A percentile compares a stretch with the other conserved stretches of the same genome.
Evolutionary conservation across 2,888 invertebrate species (phyloP).

Genomic region (Eupithecia exiguata): DNA sequence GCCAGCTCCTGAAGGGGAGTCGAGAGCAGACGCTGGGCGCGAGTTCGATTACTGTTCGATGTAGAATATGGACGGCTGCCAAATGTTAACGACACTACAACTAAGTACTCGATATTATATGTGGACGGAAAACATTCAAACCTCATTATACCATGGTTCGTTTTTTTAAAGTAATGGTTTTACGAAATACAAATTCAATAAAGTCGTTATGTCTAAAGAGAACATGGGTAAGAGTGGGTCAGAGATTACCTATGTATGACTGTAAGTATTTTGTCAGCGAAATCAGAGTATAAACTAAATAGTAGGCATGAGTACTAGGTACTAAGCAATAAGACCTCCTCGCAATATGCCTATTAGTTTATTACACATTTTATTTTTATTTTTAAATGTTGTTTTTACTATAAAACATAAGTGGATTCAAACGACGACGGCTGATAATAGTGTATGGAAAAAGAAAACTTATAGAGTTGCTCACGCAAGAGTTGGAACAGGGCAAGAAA

Average conservation of each 20-base stretch:
- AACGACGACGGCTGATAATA: neutral
- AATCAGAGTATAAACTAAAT: too few species aligned
- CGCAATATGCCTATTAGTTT: too few species aligned
- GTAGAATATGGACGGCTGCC: constrained; percentile 7
- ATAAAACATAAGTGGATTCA: too few species aligned
- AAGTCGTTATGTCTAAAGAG: neutral
- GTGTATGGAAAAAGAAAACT: neutral
- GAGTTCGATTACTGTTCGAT: constrained; percentile 34
- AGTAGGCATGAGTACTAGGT: too few species aligned
- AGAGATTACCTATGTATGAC: neutral
- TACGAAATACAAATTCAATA: neutral
- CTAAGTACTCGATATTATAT: neutral
- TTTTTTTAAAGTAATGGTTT: neutral
- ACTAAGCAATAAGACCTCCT: too few species aligned
- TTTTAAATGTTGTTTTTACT: too few species aligned
- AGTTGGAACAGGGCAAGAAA: neutral
- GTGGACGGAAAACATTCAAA: neutral
- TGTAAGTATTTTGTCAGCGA: neutral
- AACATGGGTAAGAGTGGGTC: neutral
- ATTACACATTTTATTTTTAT: too few species aligned
- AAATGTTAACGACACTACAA: constrained; percentile 9
- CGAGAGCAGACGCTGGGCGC: constrained; percentile 16
- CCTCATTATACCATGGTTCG: neutral
- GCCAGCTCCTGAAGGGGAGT: constrained; percentile 27
- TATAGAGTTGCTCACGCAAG: neutral